Evolutionary conservation across 1,140 invertebrate species (phyloP).

Genomic region (Caenorhabditis remanei): DNA sequence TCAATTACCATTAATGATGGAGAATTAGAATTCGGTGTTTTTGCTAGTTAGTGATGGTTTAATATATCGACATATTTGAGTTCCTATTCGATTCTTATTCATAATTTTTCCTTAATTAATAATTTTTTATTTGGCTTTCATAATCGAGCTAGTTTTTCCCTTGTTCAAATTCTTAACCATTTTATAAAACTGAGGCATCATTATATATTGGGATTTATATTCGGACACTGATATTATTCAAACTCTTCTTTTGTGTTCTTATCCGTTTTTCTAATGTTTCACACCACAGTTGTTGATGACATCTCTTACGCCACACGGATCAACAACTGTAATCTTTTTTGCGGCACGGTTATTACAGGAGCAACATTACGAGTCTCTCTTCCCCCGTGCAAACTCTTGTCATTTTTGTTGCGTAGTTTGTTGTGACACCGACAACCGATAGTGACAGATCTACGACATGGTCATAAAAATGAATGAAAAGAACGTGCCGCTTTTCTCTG

Average conservation of each 20-base stretch:
- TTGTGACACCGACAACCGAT: not conserved
- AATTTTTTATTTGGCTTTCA: no score
- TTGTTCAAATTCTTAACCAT: no score
- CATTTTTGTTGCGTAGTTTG: slow-evolving; percentile 12
- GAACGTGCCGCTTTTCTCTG: not conserved
- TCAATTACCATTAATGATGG: not conserved
- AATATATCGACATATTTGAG: no score
- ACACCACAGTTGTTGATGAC: slow-evolving; percentile 52
- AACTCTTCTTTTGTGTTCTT: no score
- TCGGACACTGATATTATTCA: no score
- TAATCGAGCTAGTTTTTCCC: no score
- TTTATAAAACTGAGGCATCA: no score
- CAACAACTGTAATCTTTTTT: slow-evolving; percentile 34
- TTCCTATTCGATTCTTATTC: no score
- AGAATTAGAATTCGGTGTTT: no score
- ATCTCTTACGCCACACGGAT: slow-evolving; percentile 49
- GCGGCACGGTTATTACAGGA: slow-evolving; percentile 42
- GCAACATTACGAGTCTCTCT: slow-evolving; percentile 30
- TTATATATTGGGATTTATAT: no score
- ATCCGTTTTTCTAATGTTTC: not conserved
- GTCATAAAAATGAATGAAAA: not conserved
- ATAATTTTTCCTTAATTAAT: no score
- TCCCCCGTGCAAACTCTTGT: not conserved
- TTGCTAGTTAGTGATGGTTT: no score
- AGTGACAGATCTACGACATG: slow-evolving; percentile 27